Conservation (phyloP, 2,797 vertebrate genomes). For the Cygnus olor region DNA sequence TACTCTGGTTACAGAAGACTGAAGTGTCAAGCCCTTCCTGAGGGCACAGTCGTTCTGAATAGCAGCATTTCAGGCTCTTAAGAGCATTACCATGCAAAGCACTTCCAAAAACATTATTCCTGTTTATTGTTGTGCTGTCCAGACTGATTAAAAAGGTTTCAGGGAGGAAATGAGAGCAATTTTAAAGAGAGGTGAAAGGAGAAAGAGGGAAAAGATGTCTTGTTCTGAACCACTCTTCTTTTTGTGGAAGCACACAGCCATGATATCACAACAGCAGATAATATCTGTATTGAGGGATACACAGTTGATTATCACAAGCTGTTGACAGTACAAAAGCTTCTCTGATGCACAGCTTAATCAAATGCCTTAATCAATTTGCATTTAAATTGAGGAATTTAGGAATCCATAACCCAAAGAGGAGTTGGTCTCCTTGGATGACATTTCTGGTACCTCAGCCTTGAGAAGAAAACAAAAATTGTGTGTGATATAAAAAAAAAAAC, state of each 20-base stretch:
- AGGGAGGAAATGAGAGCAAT: not conserved
- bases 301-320: not conserved
- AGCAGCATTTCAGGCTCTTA: not conserved
- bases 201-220: not conserved
- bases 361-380: not conserved
- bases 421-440: not conserved
- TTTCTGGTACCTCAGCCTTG: not conserved
- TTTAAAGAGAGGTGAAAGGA: not conserved
- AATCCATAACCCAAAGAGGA: not conserved
- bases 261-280: not conserved
- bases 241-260: not conserved
- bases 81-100: not conserved
- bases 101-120: not conserved
- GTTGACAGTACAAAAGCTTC: not conserved
- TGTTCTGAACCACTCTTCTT: not conserved
- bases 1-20: not conserved
- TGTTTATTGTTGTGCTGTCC: not conserved
- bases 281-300: not conserved
- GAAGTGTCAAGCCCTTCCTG: not conserved
- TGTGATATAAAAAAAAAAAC: fast-evolving
- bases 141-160: not conserved
- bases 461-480: not conserved
- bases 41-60: fast-evolving
- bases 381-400: not conserved
- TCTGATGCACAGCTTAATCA: not conserved